These are phyloP conservation scores for Leptopilina boulardi DNA, from an alignment of 1,140 invertebrate species.

Conservation along the genomic window DNA sequence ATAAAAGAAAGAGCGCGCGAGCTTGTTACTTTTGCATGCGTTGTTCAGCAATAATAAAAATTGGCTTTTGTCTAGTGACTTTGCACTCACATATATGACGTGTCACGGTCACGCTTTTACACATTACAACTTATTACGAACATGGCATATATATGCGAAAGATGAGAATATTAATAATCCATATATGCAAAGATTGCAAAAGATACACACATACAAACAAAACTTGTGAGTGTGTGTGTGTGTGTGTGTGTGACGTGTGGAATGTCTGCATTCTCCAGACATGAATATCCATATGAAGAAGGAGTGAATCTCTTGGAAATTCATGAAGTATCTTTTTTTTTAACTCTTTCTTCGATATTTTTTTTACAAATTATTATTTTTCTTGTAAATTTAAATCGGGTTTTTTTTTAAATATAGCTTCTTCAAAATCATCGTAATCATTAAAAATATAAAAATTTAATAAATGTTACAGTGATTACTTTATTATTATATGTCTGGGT, in stretches of 20 bases:
- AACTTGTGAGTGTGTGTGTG: no score
- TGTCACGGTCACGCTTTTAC: constrained; percentile 29
- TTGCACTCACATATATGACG: constrained; percentile 28
- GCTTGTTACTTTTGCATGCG: neutral
- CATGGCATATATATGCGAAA: neutral
- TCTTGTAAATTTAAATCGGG: no score
- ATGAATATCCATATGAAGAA: constrained; percentile 7
- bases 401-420: no score
- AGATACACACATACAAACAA: neutral
- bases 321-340: neutral
- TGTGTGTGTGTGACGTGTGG: neutral
- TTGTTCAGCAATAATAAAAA: neutral
- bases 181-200: constrained; percentile 7
- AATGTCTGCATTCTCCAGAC: neutral
- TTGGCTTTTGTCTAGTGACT: constrained; percentile 24
- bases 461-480: no score
- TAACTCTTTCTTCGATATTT: no score
- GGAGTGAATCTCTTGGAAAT: neutral
- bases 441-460: no score
- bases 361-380: no score
- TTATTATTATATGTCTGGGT: no score
- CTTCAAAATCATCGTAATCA: no score
- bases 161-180: constrained; percentile 16
- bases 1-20: neutral
- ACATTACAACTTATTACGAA: constrained; percentile 28